These are phyloP conservation scores for Notolabrus celidotus DNA, from an alignment of 2,797 vertebrate species.

Conservation along the genomic window DNA sequence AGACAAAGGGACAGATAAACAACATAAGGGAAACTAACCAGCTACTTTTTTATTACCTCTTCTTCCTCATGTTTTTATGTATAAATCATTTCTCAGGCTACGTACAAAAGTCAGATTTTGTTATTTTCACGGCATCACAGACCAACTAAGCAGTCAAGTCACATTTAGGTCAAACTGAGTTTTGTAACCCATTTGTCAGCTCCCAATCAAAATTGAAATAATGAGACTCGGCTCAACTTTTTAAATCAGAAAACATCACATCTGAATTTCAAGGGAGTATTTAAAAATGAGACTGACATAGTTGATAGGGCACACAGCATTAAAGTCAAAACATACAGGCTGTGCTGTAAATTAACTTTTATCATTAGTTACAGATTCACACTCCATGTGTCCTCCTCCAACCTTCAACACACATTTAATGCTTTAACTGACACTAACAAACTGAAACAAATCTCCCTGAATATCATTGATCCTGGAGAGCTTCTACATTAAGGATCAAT, in stretches of 20 bases:
- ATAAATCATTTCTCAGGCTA: constrained; percentile 4
- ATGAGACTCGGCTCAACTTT: constrained; percentile 5
- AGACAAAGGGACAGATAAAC: background rate
- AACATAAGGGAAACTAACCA: too few species aligned
- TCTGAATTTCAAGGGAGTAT: constrained; percentile 16
- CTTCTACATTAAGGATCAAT: constrained; percentile 40
- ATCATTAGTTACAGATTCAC: constrained; percentile 11
- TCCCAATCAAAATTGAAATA: constrained; percentile 13
- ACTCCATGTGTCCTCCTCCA: constrained; percentile 12
- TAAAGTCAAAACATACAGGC: background rate
- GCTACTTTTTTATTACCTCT: too few species aligned
- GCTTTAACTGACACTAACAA: constrained; percentile 24
- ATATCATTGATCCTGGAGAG: constrained; percentile 39
- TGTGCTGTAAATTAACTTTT: constrained; percentile 15
- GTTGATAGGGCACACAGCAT: background rate
- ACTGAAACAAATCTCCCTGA: constrained; percentile 33
- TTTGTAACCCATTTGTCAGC: background rate
- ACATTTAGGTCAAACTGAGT: background rate
- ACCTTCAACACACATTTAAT: constrained; percentile 18
- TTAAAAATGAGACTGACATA: background rate
- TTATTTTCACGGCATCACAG: constrained; percentile 19
- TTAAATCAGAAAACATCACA: constrained; percentile 7
- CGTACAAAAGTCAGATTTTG: constrained; percentile 1
- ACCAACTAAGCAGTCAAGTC: constrained; percentile 15
- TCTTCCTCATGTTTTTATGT: background rate